These are phyloP conservation scores for Ochropacha duplaris DNA, from an alignment of 2,888 invertebrate genomes.

Conservation along the genomic window DNA sequence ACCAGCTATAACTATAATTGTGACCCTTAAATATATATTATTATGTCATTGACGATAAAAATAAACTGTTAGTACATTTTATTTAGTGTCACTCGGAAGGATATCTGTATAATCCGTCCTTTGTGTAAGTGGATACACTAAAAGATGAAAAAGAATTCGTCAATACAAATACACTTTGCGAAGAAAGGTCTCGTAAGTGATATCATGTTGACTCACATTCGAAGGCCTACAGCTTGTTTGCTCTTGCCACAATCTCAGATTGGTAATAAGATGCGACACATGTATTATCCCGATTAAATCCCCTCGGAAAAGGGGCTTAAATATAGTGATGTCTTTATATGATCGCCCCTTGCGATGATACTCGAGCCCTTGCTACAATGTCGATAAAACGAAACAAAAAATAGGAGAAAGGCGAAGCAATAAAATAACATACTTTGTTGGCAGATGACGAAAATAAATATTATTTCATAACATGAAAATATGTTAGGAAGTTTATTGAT, in stretches of 20 bases:
- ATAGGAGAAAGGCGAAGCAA: neutral
- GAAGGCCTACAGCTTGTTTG: constrained; percentile 70
- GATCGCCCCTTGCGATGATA: constrained; percentile 30
- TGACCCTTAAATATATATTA: neutral
- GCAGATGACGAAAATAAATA: neutral
- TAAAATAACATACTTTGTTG: constrained; percentile 1
- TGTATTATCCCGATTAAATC: constrained; percentile 79
- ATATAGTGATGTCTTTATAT: constrained; percentile 65
- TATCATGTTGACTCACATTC: constrained; percentile 72
- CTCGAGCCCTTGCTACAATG: constrained; percentile 13
- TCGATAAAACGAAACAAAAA: constrained; percentile 6
- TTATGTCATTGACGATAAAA: constrained; percentile 15
- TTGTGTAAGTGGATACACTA: constrained; percentile 49
- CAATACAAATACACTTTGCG: constrained; percentile 69
- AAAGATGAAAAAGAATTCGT: constrained; percentile 63
- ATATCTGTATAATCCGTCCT: constrained; percentile 29
- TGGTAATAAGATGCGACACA: constrained; percentile 81
- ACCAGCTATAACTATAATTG: neutral
- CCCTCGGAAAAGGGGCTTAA: constrained; percentile 68
- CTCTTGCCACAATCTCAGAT: constrained; percentile 75
- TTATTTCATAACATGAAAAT: neutral
- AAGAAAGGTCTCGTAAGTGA: constrained; percentile 69
- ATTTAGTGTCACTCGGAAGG: constrained; percentile 19
- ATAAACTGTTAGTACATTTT: constrained; percentile 14
- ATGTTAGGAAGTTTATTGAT: neutral